phyloP scores from a whole-genome alignment of 1,140 invertebrate species.

The Pemphigus obesinymphae region DNA sequence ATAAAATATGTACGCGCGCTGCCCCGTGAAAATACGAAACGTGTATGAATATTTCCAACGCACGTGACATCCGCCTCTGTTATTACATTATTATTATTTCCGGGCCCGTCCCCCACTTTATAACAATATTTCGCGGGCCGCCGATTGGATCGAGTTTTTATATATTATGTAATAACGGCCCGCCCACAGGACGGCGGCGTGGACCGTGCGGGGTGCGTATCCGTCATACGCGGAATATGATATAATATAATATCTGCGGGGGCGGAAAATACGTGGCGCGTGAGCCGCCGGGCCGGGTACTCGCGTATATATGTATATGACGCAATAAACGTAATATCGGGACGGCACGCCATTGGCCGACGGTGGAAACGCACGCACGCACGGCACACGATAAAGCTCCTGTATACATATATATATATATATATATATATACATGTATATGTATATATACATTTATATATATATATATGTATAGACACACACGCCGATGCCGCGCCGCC shows the following conservation, averaged over 20 bases:
- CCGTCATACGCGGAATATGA: not conserved
- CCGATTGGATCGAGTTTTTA: conserved; percentile 16
- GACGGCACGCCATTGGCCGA: conserved; percentile 21
- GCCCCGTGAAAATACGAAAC: not conserved
- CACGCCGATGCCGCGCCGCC: not conserved
- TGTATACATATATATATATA: not conserved
- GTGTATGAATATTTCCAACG: not conserved
- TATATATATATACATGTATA: not conserved
- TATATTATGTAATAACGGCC: conserved; percentile 34
- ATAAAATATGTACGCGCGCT: not conserved
- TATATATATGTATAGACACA: not conserved
- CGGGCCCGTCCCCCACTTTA: not conserved
- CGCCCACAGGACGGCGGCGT: not conserved
- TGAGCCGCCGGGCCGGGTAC: not conserved
- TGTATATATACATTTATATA: not conserved
- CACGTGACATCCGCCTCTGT: no score
- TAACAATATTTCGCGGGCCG: not conserved
- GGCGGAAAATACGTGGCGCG: not conserved
- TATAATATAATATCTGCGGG: not conserved
- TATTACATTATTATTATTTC: not conserved
- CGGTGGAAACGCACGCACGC: not conserved
- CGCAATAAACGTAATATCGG: not conserved
- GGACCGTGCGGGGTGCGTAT: not conserved
- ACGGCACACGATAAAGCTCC: not conserved
- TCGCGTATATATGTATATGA: not conserved